These are phyloP conservation scores for Nycticebus coucang DNA, from an alignment of 2,113 vertebrate genomes.

Conservation along the genomic window DNA sequence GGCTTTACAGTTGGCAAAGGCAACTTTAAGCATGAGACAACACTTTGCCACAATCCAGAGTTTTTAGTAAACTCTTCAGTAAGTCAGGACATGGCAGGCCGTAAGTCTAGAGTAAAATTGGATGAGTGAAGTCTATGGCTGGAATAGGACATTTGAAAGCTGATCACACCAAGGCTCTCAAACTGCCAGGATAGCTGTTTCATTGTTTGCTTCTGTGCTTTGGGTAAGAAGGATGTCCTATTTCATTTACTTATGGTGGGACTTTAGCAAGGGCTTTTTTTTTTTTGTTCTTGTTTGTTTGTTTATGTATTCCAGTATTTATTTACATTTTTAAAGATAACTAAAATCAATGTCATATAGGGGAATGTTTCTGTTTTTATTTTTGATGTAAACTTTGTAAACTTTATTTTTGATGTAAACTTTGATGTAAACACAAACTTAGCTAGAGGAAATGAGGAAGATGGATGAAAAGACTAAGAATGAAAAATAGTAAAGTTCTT, in stretches of 20 bases:
- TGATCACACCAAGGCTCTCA: not conserved
- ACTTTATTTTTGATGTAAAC: constrained; percentile 35
- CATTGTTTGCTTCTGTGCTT: not conserved
- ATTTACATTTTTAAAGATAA: constrained; percentile 35
- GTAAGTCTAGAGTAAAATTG: not conserved
- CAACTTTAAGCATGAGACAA: not conserved
- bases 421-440: not conserved
- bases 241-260: not conserved
- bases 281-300: not conserved
- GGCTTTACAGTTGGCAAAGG: not conserved
- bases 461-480: not conserved
- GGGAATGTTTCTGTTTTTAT: constrained; percentile 8
- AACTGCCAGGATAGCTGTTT: not conserved
- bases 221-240: not conserved
- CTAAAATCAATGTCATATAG: not conserved
- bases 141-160: not conserved
- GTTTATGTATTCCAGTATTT: constrained; percentile 23
- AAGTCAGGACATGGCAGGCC: not conserved
- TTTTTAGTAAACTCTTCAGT: not conserved
- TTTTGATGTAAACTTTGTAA: constrained; percentile 42
- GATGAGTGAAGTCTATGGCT: not conserved
- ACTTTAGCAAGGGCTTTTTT: not conserved
- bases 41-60: not conserved
- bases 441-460: not conserved
- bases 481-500: not conserved